Evolutionary conservation across 2,113 vertebrate genomes (phyloP).

Genomic region (Stictonetta naevosa): DNA sequence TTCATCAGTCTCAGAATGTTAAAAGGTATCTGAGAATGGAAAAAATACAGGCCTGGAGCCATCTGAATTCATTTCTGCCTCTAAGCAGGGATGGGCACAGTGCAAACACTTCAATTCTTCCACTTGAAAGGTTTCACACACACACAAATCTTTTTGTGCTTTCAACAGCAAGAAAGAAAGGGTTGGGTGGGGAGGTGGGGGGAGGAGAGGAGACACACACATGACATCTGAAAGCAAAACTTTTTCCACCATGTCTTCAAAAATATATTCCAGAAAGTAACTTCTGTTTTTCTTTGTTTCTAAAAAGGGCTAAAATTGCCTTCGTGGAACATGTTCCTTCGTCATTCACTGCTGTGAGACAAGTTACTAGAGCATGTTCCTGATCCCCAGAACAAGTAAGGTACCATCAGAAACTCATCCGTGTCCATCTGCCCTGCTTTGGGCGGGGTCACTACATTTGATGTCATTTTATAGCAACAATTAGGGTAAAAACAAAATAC

Average conservation of each 20-base stretch:
- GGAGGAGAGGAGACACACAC: neutral
- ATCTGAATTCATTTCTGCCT: neutral
- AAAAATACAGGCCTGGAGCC: neutral
- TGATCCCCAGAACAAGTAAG: neutral
- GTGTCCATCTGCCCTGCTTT: neutral
- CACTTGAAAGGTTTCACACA: constrained; percentile 13
- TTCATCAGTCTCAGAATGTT: constrained; percentile 6
- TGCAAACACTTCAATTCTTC: neutral
- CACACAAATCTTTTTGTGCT: neutral
- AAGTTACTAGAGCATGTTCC: neutral
- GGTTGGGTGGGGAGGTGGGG: too few species aligned
- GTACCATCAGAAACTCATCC: neutral
- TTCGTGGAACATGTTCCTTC: neutral
- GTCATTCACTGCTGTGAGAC: neutral
- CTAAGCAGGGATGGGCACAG: neutral
- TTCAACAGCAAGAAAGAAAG: neutral
- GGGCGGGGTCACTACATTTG: neutral
- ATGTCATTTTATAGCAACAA: neutral
- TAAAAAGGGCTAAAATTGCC: neutral
- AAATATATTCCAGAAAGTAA: neutral
- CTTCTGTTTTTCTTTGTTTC: neutral
- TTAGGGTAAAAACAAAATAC: neutral
- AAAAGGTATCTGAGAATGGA: neutral
- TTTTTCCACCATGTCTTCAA: neutral
- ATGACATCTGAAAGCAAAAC: neutral